Evolutionary conservation across 53 echinoderm and acorn worm species (phyloP).

Genomic region (Echinarachnius parma): DNA sequence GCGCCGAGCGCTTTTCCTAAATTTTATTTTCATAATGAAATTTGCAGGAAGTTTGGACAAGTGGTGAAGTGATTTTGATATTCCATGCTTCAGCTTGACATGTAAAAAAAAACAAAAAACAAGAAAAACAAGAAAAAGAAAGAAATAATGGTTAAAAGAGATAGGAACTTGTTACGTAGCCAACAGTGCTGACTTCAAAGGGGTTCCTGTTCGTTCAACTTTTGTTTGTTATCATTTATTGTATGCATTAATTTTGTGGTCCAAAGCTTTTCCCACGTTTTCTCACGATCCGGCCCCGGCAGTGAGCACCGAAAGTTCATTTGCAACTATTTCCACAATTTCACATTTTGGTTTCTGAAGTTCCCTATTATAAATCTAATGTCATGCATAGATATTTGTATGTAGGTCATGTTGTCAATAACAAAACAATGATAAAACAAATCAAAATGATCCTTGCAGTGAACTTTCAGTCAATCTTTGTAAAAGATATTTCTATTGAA

Average conservation of each 20-base stretch:
- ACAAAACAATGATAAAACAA: too few relatives aligned
- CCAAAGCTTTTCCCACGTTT: slow-evolving; percentile 25
- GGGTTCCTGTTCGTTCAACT: slow-evolving; percentile 26
- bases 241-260: slow-evolving; percentile 49
- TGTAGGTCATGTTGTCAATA: too few relatives aligned
- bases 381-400: too few relatives aligned
- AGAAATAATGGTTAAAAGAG: too few relatives aligned
- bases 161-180: too few relatives aligned
- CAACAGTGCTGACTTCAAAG: slow-evolving; percentile 18
- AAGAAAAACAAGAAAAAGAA: background rate
- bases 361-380: too few relatives aligned
- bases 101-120: slow-evolving; percentile 20
- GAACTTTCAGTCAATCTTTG: too few relatives aligned
- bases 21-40: slow-evolving; percentile 54
- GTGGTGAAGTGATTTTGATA: slow-evolving; percentile 44
- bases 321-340: too few relatives aligned
- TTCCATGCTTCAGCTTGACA: too few relatives aligned
- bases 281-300: slow-evolving; percentile 21
- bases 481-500: too few relatives aligned
- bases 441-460: too few relatives aligned
- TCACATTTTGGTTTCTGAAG: too few relatives aligned
- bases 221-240: slow-evolving; percentile 47
- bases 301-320: background rate
- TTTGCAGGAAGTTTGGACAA: slow-evolving; percentile 53
- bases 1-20: slow-evolving; percentile 32